Evolutionary conservation across 2,888 invertebrate genomes (phyloP).

Genomic region (Ariolimax columbianus): DNA sequence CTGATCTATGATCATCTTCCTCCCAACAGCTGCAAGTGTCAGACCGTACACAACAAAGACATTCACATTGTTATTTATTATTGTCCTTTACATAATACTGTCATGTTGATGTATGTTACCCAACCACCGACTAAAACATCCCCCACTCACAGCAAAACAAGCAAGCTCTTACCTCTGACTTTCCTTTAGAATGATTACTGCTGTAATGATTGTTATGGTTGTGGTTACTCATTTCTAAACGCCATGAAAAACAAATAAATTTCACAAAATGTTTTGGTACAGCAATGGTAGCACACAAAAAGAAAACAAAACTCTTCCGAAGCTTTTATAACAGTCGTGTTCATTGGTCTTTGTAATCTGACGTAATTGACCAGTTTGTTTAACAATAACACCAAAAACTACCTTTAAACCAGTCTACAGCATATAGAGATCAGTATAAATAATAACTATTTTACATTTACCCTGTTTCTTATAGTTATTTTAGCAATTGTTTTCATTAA

Average conservation of each 20-base stretch:
- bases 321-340: conserved; percentile 46
- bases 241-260: conserved; percentile 54
- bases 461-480: not conserved
- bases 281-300: conserved; percentile 61
- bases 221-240: conserved; percentile 68
- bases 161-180: conserved; percentile 66
- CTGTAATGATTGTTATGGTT: conserved; percentile 68
- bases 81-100: too few relatives aligned
- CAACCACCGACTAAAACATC: not conserved
- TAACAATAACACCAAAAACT: not conserved
- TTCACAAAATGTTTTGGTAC: conserved; percentile 54
- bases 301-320: conserved; percentile 66
- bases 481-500: not conserved
- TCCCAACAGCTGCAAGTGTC: too few relatives aligned
- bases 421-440: not conserved
- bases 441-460: too few relatives aligned
- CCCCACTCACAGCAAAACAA: not conserved
- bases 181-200: conserved; percentile 61
- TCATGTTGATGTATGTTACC: not conserved
- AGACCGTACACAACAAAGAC: not conserved
- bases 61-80: not conserved
- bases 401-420: not conserved
- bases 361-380: conserved; percentile 45
- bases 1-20: too few relatives aligned
- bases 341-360: conserved; percentile 50